Evolutionary conservation across 2,113 vertebrate species (phyloP).

Genomic region (Ceratotherium simum): DNA sequence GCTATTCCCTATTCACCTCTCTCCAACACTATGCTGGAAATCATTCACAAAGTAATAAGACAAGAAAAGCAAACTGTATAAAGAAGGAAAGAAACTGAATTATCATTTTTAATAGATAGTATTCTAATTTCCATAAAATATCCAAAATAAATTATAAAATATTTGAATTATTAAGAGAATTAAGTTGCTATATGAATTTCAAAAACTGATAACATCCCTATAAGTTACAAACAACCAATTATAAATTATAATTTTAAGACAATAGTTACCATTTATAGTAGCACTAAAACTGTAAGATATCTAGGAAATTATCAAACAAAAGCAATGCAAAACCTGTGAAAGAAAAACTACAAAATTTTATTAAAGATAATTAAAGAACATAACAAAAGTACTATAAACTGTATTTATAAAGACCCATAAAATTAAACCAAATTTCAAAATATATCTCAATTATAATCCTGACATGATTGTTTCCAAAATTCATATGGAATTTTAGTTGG

Average conservation of each 20-base stretch:
- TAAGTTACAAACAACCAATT: not conserved
- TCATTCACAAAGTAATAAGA: not conserved
- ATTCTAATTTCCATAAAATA: constrained; percentile 9
- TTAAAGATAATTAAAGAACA: not conserved
- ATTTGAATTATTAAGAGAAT: not conserved
- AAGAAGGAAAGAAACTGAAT: not conserved
- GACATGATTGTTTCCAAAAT: not conserved
- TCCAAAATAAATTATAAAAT: not conserved
- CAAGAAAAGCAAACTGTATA: not conserved
- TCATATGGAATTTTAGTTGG: not conserved
- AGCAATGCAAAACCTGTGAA: not conserved
- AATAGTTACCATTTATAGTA: not conserved
- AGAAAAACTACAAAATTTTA: not conserved
- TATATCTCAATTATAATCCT: not conserved
- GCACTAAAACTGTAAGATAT: not conserved
- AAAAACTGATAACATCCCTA: not conserved
- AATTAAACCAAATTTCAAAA: not conserved
- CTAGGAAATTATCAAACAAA: not conserved
- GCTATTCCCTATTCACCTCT: not conserved
- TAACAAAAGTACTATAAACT: not conserved
- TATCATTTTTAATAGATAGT: not conserved
- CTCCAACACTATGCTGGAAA: not conserved
- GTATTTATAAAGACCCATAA: not conserved
- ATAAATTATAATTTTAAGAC: not conserved
- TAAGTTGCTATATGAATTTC: not conserved